Conservation (phyloP, 1,140 invertebrate species). For the Formica exsecta region DNA sequence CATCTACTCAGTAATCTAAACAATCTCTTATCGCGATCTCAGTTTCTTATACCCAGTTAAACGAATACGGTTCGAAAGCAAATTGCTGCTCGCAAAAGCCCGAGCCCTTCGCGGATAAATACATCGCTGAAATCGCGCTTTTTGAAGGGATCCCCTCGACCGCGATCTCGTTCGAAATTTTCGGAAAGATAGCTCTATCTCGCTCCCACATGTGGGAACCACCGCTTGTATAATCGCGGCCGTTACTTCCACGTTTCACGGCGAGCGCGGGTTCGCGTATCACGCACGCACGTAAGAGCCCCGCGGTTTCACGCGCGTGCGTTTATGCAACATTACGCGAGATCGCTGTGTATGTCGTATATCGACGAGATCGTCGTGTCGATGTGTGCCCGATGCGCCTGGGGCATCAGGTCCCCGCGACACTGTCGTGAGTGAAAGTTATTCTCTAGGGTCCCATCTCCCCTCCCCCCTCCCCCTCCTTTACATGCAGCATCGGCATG, state of each 20-base stretch:
- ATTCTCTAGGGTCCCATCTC: neutral
- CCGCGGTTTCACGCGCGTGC: slow-evolving; percentile 56
- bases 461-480: no score
- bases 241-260: slow-evolving; percentile 70
- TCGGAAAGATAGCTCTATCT: slow-evolving; percentile 35
- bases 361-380: neutral
- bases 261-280: slow-evolving; percentile 42
- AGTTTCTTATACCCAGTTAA: no score
- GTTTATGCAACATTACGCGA: slow-evolving; percentile 59
- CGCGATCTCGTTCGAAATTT: slow-evolving; percentile 32
- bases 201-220: slow-evolving; percentile 24
- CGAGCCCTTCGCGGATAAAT: no score
- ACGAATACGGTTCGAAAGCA: no score
- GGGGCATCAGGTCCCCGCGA: slow-evolving; percentile 61
- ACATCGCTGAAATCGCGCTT: no score
- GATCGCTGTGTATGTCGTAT: neutral
- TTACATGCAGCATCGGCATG: slow-evolving; percentile 49
- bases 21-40: neutral
- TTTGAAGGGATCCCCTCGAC: no score
- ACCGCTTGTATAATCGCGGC: slow-evolving; percentile 66
- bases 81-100: no score
- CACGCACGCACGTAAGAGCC: slow-evolving; percentile 54
- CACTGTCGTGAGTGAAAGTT: slow-evolving; percentile 76
- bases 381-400: slow-evolving; percentile 10
- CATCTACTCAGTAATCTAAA: no score